Percentiles rank a stretch among this genome's conserved stretches.
phyloP scores from a whole-genome alignment of 2,888 invertebrate species.

The Hydrotaea cyrtoneurina region DNA sequence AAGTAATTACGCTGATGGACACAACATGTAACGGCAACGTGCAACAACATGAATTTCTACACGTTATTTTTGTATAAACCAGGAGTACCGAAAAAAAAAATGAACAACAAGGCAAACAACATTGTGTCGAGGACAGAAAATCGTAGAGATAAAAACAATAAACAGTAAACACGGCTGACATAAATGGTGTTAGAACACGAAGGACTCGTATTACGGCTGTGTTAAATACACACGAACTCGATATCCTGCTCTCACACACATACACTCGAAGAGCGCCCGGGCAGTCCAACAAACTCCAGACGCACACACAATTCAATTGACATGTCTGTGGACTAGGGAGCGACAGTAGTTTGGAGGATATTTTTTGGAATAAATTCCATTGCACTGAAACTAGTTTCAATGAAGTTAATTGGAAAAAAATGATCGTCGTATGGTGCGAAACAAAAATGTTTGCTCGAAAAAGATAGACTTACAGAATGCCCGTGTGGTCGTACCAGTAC shows the following conservation, averaged over 20 bases:
- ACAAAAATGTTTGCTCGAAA: too few relatives aligned
- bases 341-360: background rate
- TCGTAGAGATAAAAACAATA: constrained; percentile 43
- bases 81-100: background rate
- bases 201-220: background rate
- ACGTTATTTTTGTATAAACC: constrained; percentile 4
- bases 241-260: background rate
- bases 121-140: background rate
- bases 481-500: too few relatives aligned
- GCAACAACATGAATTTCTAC: constrained; percentile 30
- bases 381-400: background rate
- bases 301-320: background rate
- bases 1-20: constrained; percentile 55
- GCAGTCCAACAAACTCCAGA: background rate
- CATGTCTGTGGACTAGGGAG: background rate
- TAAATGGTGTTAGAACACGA: constrained; percentile 54
- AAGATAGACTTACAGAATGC: too few relatives aligned
- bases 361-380: background rate
- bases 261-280: background rate
- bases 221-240: background rate
- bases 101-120: constrained; percentile 19
- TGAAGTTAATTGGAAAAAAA: too few relatives aligned
- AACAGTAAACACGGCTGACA: constrained; percentile 34
- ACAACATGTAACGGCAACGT: constrained; percentile 23
- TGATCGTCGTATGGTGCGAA: too few relatives aligned